phyloP scores from a whole-genome alignment of 2,888 invertebrate genomes.

The Melinaea marsaeus region DNA sequence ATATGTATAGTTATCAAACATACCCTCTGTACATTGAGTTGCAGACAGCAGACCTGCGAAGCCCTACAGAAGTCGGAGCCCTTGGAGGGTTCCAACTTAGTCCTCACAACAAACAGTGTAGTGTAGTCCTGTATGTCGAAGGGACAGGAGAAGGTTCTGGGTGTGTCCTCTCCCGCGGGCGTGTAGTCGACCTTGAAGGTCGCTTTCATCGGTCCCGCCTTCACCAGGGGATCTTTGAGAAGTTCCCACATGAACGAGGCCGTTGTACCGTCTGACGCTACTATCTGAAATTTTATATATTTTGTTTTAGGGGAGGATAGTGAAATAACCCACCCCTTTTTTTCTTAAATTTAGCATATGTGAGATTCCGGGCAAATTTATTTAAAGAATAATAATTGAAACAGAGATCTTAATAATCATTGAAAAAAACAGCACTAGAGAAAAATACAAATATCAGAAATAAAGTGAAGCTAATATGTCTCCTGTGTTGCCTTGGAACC shows the following conservation, averaged over 20 bases:
- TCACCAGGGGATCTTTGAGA: slow-evolving; percentile 79
- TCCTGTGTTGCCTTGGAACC: no score
- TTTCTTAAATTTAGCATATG: no score
- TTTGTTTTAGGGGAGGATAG: not conserved
- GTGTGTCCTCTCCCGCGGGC: slow-evolving; percentile 51
- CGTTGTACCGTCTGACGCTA: slow-evolving; percentile 84
- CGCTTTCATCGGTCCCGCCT: slow-evolving; percentile 73
- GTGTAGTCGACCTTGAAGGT: slow-evolving; percentile 61
- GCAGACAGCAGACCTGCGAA: slow-evolving; percentile 91
- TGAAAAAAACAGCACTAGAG: no score
- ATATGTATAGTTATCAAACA: slow-evolving; percentile 11
- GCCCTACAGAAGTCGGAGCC: slow-evolving; percentile 92
- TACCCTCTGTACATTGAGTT: slow-evolving; percentile 83
- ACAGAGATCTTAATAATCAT: no score
- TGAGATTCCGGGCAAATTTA: no score
- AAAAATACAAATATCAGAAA: no score
- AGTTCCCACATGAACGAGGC: slow-evolving; percentile 92
- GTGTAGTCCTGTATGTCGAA: slow-evolving; percentile 90
- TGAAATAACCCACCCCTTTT: not conserved
- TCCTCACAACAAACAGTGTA: slow-evolving; percentile 89
- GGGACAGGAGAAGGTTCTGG: slow-evolving; percentile 79
- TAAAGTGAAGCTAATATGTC: no score
- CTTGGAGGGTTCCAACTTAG: slow-evolving; percentile 86
- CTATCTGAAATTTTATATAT: slow-evolving; percentile 59
- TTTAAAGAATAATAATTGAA: no score